Evolutionary conservation across 2,797 vertebrate species (phyloP), one percentile per base, ranked within the genome.

Genomic region (Pseudopleuronectes americanus): DNA sequence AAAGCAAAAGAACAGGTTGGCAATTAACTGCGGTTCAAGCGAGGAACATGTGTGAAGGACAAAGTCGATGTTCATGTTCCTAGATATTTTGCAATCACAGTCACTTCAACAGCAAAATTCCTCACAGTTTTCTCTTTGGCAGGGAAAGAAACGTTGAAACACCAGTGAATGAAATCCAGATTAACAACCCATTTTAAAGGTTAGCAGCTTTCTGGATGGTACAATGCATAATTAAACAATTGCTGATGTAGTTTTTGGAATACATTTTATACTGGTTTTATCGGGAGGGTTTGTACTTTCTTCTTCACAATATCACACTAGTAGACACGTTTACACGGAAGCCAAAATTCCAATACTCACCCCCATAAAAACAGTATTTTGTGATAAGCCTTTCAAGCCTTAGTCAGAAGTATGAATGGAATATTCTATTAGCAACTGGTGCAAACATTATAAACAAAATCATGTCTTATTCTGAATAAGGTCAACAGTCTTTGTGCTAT

Each of bases 1-100:
- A 93, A 90, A 93, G 81, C 76, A 94, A 84, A 94, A 72, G 91
- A 67, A 93, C 64, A 87, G 41, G 73, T 82, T 66, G 73, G 61
- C 77, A 76, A 71, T 89, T 88, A 90, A 73, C 62, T 36, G 63
- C 4, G 17, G 21, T 57, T 71, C 59, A 68, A 68, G 54, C 8
- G 49, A 38, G 36, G 36, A 38, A 38, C 12, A 1, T 38, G 10
- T 12, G 36, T 13, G 36, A 26, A 52, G 49, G 21, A 22, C 49
- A 23, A 64, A 66, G 43, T 38, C 8, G 21, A 64, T 48, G 24
- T 69, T 36, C 31, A 9, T 8, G 31, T 36, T 36, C 3, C 33
- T 10, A 36, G 36, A 38, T 38, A 38, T 38, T 76, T 73, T 68
- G 51, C 51, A 65, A 16, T 68, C n/a, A 70, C 26, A 33, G 19